These are phyloP conservation scores for Phalloptychus januarius DNA, from an alignment of 2,797 vertebrate genomes.

Conservation along the genomic window DNA sequence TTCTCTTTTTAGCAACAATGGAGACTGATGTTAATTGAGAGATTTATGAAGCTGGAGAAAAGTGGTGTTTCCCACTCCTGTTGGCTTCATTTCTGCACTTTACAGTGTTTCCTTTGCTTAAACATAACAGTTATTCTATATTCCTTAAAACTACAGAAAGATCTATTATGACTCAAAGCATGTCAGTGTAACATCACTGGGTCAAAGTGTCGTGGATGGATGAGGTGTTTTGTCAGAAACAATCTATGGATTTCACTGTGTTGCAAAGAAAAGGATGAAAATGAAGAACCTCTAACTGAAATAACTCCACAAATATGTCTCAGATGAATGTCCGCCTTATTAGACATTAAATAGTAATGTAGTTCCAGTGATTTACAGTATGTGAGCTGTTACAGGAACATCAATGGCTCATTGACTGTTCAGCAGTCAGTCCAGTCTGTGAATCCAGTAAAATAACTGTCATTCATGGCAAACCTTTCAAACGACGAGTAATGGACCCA, in stretches of 20 bases:
- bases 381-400: not conserved
- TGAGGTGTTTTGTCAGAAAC: too few relatives aligned
- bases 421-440: too few relatives aligned
- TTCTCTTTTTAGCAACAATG: conserved; percentile 81
- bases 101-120: not conserved
- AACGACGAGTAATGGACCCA: not conserved
- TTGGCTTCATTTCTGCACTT: conserved; percentile 14
- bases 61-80: conserved; percentile 46
- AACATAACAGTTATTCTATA: not conserved
- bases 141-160: not conserved
- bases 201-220: not conserved
- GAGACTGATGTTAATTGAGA: conserved; percentile 64
- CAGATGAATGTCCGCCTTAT: not conserved
- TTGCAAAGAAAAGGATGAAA: too few relatives aligned
- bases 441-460: too few relatives aligned
- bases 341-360: not conserved
- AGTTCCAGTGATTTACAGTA: not conserved
- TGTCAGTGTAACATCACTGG: not conserved
- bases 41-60: conserved; percentile 70
- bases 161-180: not conserved
- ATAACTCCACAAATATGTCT: not conserved
- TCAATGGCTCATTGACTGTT: not conserved
- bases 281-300: not conserved
- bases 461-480: too few relatives aligned
- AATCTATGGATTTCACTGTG: too few relatives aligned